Evolutionary conservation across 1,140 invertebrate species (phyloP), one percentile per base, ranked within the genome.

Genomic region (Ooceraea biroi): DNA sequence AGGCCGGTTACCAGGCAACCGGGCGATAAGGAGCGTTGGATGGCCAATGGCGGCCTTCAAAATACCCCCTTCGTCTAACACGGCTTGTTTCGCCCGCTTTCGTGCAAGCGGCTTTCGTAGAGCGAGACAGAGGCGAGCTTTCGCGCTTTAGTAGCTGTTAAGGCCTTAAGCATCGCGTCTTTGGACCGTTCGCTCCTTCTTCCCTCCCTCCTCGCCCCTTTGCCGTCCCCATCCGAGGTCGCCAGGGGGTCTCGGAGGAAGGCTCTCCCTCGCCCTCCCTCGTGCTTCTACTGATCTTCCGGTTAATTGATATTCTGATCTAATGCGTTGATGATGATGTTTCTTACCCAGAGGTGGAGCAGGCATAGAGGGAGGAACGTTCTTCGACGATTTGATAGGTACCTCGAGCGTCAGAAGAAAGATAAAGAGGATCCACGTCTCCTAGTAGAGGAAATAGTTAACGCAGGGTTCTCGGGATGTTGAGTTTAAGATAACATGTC

Each of bases 81-180:
- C 92, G 87, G 92, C 92, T 94, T 93, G 92, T 94, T 94, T 93
- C 91, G 86, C 91, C 89, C 93, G 92, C 91, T 92, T 89, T 7
- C 36, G 36, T 36, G 36, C 2, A 36, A 7, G 2, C 36, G 36
- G 7, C n/a, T n/a, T n/a, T n/a, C n/a, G 36, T 89, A 91, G 91
- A 93, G 92, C 85, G 90, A 92, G 92, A 92, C 82, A 91, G 91
- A 92, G 87, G 69, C 90, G 92, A 22, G 91, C 91, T 92, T 92
- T 92, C 90, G 90, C n/a, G n/a, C 92, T 94, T 94, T 94, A 94
- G 93, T 94, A 92, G 93, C 93, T 94, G 93, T 94, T 94, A 94
- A 94, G 91, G 93, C 89, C 90, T 93, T 91, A 91, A 91, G 90
- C 89, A 87, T 65, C 19, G 61, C 71, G 57, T 36, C 36, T 36